Percentiles rank a stretch among this genome's conserved stretches.
phyloP scores from a whole-genome alignment of 2,888 invertebrate species.

The Amphipoea oculea region DNA sequence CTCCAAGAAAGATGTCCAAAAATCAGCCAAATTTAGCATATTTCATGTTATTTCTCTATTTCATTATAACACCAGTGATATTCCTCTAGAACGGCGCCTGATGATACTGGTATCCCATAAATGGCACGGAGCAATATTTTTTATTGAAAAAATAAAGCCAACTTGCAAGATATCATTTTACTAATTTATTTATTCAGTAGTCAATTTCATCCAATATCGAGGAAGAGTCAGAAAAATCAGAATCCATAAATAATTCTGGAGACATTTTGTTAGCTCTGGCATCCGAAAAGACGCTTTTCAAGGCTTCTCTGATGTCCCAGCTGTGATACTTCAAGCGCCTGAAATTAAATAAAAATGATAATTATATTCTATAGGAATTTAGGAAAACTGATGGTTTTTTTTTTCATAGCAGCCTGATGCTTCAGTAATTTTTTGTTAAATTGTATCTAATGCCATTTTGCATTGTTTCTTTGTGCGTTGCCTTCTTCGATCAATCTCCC shows the following conservation, averaged over 20 bases:
- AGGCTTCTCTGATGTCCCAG: conserved; percentile 80
- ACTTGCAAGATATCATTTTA: background rate
- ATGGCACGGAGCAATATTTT: background rate
- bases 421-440: background rate
- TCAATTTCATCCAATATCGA: conserved; percentile 81
- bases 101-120: background rate
- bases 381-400: background rate
- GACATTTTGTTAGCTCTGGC: conserved; percentile 68
- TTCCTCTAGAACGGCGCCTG: too few species aligned
- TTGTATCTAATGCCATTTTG: background rate
- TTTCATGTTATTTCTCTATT: too few species aligned
- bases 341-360: conserved; percentile 63
- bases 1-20: too few species aligned
- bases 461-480: background rate
- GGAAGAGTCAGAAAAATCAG: conserved; percentile 78
- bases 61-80: too few species aligned
- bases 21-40: too few species aligned
- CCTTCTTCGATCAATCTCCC: background rate
- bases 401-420: background rate
- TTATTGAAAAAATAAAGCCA: background rate
- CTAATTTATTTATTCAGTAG: conserved; percentile 54
- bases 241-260: conserved; percentile 74
- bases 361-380: background rate
- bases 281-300: conserved; percentile 73
- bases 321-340: conserved; percentile 77